Conservation (phyloP, 2,113 vertebrate species). For the Carlito syrichta region DNA sequence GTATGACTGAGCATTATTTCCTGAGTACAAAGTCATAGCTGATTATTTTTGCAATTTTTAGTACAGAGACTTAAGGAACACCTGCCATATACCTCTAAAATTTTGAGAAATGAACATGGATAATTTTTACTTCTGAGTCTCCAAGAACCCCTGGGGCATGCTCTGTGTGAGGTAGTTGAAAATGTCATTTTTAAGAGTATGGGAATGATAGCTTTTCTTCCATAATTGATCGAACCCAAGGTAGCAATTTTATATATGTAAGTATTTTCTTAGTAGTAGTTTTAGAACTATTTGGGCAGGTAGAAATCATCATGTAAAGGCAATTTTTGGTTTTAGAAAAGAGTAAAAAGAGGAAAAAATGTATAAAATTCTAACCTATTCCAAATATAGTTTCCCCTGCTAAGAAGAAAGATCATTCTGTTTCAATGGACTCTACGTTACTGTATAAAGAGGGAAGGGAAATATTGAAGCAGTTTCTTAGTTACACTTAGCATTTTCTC, state of each 20-base stretch:
- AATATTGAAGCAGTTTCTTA: not conserved
- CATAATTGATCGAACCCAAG: conserved; percentile 67
- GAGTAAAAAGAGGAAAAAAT: not conserved
- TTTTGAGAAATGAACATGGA: conserved; percentile 44
- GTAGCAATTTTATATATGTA: conserved; percentile 65
- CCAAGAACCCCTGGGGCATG: not conserved
- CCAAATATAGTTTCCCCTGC: conserved; percentile 10
- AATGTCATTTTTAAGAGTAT: conserved; percentile 62
- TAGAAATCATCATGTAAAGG: conserved; percentile 60
- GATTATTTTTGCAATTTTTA: conserved; percentile 42
- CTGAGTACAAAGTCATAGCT: not conserved
- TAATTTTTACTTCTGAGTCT: conserved; percentile 53
- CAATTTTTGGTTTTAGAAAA: conserved; percentile 51
- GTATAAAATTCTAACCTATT: not conserved
- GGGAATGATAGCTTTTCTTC: conserved; percentile 66
- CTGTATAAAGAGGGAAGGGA: not conserved
- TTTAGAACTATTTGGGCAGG: conserved; percentile 48
- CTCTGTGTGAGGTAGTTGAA: conserved; percentile 50
- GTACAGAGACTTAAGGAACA: conserved; percentile 39
- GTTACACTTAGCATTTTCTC: not conserved
- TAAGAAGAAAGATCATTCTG: conserved; percentile 29
- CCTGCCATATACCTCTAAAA: conserved; percentile 1
- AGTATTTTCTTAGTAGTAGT: conserved; percentile 63
- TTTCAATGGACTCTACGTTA: not conserved
- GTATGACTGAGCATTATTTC: not conserved